A percentile compares a stretch with the other conserved stretches of the same genome.
These are phyloP conservation scores for Mythimna pallens DNA, from an alignment of 2,888 invertebrate genomes.

Conservation along the genomic window DNA sequence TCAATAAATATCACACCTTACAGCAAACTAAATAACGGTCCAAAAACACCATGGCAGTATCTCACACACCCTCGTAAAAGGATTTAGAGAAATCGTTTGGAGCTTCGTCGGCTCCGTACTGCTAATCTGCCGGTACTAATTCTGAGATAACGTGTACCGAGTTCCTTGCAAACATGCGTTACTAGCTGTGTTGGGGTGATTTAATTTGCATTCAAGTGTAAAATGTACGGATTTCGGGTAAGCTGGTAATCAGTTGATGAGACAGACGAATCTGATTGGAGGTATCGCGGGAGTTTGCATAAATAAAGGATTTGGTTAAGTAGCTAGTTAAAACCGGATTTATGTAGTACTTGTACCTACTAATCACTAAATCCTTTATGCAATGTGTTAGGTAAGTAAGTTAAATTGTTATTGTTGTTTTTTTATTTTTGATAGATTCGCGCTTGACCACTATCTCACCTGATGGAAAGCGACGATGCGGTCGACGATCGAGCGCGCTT, in stretches of 20 bases:
- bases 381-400: too few relatives aligned
- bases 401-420: too few relatives aligned
- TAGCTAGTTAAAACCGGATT: constrained; percentile 8
- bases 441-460: too few relatives aligned
- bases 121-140: constrained; percentile 76
- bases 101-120: constrained; percentile 43
- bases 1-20: constrained; percentile 80
- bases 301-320: constrained; percentile 33
- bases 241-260: constrained; percentile 52
- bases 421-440: too few relatives aligned
- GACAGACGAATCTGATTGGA: constrained; percentile 50
- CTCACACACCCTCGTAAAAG: constrained; percentile 74
- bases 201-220: constrained; percentile 57
- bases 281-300: constrained; percentile 46
- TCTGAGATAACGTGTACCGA: constrained; percentile 76
- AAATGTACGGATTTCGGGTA: constrained; percentile 64
- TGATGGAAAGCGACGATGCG: too few relatives aligned
- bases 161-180: constrained; percentile 73
- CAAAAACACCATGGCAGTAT: constrained; percentile 71
- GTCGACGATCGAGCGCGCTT: too few relatives aligned
- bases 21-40: constrained; percentile 69
- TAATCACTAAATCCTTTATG: too few relatives aligned
- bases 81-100: constrained; percentile 69
- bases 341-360: background rate
- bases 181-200: constrained; percentile 64